Percentiles rank a stretch among this genome's conserved stretches.
Conservation (phyloP, 1,140 invertebrate genomes). For the Geopemphigus sp. region DNA sequence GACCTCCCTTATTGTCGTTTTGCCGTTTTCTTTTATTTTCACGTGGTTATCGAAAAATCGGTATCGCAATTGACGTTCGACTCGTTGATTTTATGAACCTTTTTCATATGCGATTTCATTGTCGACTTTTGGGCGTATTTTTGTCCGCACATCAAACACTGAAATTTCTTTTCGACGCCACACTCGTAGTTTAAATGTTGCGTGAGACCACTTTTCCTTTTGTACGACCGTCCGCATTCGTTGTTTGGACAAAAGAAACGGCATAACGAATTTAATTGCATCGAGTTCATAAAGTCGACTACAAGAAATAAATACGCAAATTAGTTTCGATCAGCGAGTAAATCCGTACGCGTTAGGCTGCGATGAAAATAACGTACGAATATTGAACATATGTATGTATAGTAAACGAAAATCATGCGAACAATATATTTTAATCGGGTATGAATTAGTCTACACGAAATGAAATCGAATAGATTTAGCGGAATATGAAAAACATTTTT, state of each 20-base stretch:
- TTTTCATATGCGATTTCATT: constrained; percentile 50
- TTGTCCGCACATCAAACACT: constrained; percentile 51
- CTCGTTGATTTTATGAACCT: neutral
- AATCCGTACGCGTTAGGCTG: too few species aligned
- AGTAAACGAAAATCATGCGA: too few species aligned
- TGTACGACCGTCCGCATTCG: constrained; percentile 51
- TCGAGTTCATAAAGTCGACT: neutral
- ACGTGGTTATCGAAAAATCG: neutral
- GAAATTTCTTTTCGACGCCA: constrained; percentile 31
- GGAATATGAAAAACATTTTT: too few species aligned
- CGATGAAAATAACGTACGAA: too few species aligned
- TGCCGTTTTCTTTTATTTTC: too few species aligned
- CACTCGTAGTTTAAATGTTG: constrained; percentile 54
- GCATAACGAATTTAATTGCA: neutral
- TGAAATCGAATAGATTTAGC: too few species aligned
- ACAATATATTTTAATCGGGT: too few species aligned
- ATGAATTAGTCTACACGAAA: too few species aligned
- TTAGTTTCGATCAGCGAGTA: too few species aligned
- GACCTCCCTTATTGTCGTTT: too few species aligned
- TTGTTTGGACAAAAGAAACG: constrained; percentile 51
- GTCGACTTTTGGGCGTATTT: constrained; percentile 51
- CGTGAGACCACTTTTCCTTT: constrained; percentile 52
- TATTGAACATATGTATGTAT: too few species aligned
- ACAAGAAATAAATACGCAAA: too few species aligned
- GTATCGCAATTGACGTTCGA: neutral